Base-by-base conservation (phyloP, 2,113 vertebrate genomes). In the Bufo gargarizans region DNA sequence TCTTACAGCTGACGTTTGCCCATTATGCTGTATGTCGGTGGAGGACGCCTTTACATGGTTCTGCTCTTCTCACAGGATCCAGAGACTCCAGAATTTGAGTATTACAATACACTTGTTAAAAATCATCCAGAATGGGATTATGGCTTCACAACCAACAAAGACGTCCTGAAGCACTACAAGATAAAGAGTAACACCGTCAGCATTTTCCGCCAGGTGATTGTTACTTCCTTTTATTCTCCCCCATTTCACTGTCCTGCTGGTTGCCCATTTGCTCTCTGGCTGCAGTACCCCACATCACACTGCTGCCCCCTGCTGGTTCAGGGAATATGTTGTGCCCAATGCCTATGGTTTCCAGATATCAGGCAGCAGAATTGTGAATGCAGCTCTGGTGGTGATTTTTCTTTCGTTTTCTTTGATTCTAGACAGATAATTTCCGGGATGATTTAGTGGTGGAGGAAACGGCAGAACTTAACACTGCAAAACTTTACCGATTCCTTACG, bases 151-250 rank as follows among this genome's bases (percentile, higher is more conserved):
- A 93, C 76, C 7, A 91, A 83, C 79, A 91, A 94, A 33, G 93
- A 95, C 10, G 94, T 97, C 47, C 95, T 96, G 94, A 90, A 91
- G 0, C 92, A 94, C 85, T 97, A 96, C 91, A 93, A 91, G 87
- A 50, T 97, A 76, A 86, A 92, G 12, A 91, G 91, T 0, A 96
- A 93, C 91, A 93, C 95, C 45, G 92, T 98, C 80, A 67, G 91
- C 67, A 79, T 99, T 59, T 99, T 99, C 91, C 96, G 97, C 88
- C 95, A 93, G 96, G 97, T 98, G 91, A 90, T 93, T 90, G 4
- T 10, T 2, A 16, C 2, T 16, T 72, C 17, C 16, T 61, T 58
- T 14, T 58, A 14, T 58, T 33, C 33, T 33, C 33, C 33, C 33
- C 33, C 33, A 33, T 33, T 33, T 33, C 33, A 33, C 33, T 33